phyloP scores from a whole-genome alignment of 2,113 vertebrate genomes.

The Megaceryle maxima region DNA sequence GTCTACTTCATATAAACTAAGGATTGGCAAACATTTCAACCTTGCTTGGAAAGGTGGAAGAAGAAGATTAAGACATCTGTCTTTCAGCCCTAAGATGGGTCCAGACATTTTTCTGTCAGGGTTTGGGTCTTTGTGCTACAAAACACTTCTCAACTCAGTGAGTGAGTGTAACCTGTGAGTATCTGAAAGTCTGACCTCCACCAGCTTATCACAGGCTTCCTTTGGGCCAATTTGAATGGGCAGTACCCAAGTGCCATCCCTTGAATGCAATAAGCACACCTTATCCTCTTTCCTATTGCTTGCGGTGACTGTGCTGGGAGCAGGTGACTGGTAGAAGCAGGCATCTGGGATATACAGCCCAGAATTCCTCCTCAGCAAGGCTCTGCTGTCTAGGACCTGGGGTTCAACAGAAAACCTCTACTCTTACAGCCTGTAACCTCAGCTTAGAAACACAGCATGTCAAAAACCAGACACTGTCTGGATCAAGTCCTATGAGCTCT shows the following conservation, averaged over 20 bases:
- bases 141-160: fast-evolving
- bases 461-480: not conserved
- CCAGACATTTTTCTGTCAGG: not conserved
- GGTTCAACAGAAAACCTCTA: not conserved
- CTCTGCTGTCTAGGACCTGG: not conserved
- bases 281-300: not conserved
- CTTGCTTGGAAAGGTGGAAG: not conserved
- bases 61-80: not conserved
- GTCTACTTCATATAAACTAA: not conserved
- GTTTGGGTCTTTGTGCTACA: not conserved
- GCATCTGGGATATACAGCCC: not conserved
- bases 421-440: fast-evolving
- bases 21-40: not conserved
- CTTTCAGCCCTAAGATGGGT: not conserved
- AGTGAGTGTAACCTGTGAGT: fast-evolving
- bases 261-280: not conserved
- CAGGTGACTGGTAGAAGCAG: not conserved
- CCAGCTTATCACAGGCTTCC: not conserved
- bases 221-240: not conserved
- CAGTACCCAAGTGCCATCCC: not conserved
- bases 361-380: not conserved
- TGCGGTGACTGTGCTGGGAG: not conserved
- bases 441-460: not conserved
- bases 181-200: not conserved
- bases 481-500: not conserved